These are phyloP conservation scores for Pantherophis alleghaniensis DNA, from an alignment of 2,797 vertebrate species.

Conservation along the genomic window DNA sequence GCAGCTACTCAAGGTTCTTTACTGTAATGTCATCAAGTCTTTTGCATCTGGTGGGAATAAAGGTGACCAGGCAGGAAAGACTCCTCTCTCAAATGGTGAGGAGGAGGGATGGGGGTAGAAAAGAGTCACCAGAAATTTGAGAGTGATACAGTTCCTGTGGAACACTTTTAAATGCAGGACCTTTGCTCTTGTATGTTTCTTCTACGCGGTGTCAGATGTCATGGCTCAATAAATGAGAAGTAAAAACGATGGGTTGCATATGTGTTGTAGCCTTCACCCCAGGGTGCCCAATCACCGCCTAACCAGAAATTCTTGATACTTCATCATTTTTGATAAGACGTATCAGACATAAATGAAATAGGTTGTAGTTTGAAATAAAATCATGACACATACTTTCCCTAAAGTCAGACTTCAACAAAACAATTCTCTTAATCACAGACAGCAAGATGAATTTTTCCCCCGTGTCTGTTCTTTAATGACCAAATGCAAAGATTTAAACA, in stretches of 20 bases:
- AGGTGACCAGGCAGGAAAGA: background rate
- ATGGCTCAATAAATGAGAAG: background rate
- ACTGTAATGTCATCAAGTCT: background rate
- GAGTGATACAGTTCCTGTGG: background rate
- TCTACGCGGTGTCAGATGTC: too few species aligned
- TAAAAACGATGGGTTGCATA: background rate
- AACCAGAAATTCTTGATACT: slow-evolving; percentile 19
- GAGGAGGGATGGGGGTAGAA: background rate
- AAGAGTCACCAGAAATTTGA: background rate
- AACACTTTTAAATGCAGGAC: background rate
- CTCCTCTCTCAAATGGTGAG: background rate
- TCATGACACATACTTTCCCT: slow-evolving; percentile 43
- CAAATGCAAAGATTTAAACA: slow-evolving; percentile 33
- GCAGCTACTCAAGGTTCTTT: background rate
- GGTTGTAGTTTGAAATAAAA: slow-evolving; percentile 27
- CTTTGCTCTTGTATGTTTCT: background rate
- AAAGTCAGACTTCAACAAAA: slow-evolving; percentile 46
- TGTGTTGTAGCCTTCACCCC: background rate
- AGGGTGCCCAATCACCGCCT: background rate
- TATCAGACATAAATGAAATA: background rate
- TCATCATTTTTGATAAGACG: slow-evolving; percentile 17
- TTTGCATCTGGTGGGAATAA: background rate
- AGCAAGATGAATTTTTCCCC: slow-evolving; percentile 49
- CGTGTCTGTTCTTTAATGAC: slow-evolving; percentile 40
- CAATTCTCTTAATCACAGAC: slow-evolving; percentile 48